Conservation (phyloP, 2,113 vertebrate genomes). For the Muntiacus reevesi region DNA sequence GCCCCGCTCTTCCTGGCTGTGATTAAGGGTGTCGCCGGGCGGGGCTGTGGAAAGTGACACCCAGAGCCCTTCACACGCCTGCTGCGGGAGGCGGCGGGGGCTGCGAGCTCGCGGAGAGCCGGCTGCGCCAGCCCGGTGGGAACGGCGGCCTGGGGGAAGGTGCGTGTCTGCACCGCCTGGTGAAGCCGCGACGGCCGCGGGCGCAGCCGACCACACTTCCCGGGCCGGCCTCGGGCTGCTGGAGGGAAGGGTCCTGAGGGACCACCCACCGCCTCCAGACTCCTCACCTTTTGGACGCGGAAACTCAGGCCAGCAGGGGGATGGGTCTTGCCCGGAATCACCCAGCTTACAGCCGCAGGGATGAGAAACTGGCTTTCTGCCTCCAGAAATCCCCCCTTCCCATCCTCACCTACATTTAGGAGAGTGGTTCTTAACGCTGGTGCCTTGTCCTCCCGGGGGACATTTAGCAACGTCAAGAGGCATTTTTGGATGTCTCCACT, state of each 20-base stretch:
- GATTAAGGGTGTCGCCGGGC: constrained; percentile 44
- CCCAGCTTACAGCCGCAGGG: background rate
- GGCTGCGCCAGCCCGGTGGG: background rate
- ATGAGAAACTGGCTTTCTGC: background rate
- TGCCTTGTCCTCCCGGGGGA: background rate
- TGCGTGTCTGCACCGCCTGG: background rate
- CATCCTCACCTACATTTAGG: no score
- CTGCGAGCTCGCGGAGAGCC: background rate
- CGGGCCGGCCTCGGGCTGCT: background rate
- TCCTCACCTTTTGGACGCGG: background rate
- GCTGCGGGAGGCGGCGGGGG: background rate
- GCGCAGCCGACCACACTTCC: background rate
- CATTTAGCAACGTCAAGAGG: background rate
- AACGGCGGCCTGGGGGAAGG: background rate
- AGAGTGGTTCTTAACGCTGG: background rate
- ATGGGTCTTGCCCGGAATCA: background rate
- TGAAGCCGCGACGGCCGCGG: background rate
- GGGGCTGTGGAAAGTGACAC: constrained; percentile 52
- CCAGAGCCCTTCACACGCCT: constrained; percentile 48
- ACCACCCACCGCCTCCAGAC: background rate
- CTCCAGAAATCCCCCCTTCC: background rate
- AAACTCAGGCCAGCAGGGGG: background rate
- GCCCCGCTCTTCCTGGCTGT: constrained; percentile 10
- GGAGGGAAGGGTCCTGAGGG: background rate
- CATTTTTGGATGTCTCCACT: background rate